phyloP scores from a whole-genome alignment of 2,888 invertebrate genomes.

The Pantelozetes paolii region DNA sequence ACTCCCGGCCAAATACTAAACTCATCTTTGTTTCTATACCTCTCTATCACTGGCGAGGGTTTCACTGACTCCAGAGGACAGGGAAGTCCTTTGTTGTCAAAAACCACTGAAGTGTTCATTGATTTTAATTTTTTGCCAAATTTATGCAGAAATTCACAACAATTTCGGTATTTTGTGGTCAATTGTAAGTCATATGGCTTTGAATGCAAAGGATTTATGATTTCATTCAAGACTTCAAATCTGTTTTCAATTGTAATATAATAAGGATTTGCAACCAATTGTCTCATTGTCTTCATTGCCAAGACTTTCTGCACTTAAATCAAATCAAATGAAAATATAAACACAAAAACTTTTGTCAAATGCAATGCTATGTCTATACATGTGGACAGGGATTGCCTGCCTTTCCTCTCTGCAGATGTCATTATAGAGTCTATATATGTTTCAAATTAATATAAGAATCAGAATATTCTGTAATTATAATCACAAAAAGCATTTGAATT shows the following conservation, averaged over 20 bases:
- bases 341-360: too few species aligned
- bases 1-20: conserved; percentile 52
- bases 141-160: conserved; percentile 40
- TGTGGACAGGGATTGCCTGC: too few species aligned
- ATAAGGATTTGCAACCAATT: conserved; percentile 34
- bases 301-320: too few species aligned
- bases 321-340: too few species aligned
- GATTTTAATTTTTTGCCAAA: conserved; percentile 43
- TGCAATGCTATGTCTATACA: too few species aligned
- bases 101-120: conserved; percentile 38
- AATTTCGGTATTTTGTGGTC: conserved; percentile 44
- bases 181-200: conserved; percentile 51
- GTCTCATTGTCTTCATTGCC: neutral
- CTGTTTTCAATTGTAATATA: conserved; percentile 37
- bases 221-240: conserved; percentile 39
- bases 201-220: conserved; percentile 50
- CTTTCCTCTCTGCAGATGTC: conserved; percentile 2
- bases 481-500: too few species aligned
- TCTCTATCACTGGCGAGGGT: conserved; percentile 51
- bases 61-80: conserved; percentile 49
- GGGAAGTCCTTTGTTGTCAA: conserved; percentile 43
- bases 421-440: too few species aligned
- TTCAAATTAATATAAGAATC: too few species aligned
- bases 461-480: too few species aligned
- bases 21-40: conserved; percentile 54